phyloP scores from a whole-genome alignment of 2,888 invertebrate species.

The Caenorhabditis doughertyi region DNA sequence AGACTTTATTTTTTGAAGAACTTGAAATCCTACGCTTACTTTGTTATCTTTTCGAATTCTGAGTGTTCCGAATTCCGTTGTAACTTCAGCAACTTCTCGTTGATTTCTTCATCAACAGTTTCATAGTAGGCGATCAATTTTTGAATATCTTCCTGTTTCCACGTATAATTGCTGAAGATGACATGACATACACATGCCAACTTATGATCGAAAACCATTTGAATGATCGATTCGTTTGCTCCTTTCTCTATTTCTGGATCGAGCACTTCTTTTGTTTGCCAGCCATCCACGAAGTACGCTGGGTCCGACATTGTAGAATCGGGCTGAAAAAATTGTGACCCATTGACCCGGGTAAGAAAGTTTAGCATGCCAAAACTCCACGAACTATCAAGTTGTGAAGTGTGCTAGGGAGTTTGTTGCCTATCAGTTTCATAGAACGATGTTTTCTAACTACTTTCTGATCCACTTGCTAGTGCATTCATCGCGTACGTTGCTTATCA shows the following conservation, averaged over 20 bases:
- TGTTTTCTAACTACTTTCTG: neutral
- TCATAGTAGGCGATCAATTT: neutral
- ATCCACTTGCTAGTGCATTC: too few relatives aligned
- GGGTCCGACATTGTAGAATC: neutral
- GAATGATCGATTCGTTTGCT: conserved; percentile 5
- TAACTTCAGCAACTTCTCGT: neutral
- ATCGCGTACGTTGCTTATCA: too few relatives aligned
- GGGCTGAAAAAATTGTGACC: neutral
- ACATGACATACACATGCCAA: neutral
- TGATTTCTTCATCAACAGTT: neutral
- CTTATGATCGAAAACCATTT: conserved; percentile 13
- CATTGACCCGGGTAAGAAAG: neutral
- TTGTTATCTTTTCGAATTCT: neutral
- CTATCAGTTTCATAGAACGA: too few relatives aligned
- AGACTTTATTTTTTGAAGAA: too few relatives aligned
- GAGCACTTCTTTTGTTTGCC: conserved; percentile 13
- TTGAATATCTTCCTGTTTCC: neutral
- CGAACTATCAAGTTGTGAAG: neutral
- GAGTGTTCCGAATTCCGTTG: neutral
- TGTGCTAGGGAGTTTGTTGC: too few relatives aligned
- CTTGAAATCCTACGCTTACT: neutral
- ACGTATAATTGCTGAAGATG: conserved; percentile 21
- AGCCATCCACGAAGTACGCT: neutral
- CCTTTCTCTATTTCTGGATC: conserved; percentile 11
- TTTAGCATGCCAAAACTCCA: neutral